Evolutionary conservation across 1,140 invertebrate genomes (phyloP).

Genomic region (Drosophila micromelanica): DNA sequence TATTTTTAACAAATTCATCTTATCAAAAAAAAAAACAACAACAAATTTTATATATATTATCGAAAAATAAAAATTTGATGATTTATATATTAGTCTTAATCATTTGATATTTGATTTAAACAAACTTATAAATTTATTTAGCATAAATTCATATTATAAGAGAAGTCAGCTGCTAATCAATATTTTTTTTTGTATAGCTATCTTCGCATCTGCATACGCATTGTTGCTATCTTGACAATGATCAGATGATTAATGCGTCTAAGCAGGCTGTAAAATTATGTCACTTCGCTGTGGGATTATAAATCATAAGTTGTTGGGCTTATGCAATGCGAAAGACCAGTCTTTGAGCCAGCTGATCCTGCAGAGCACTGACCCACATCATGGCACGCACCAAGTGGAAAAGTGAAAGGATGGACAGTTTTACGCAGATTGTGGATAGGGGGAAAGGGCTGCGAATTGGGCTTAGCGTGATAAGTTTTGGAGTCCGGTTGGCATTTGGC

Average conservation of each 20-base stretch:
- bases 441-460: neutral
- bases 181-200: neutral
- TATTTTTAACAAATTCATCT: too few species aligned
- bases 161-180: neutral
- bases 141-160: too few species aligned
- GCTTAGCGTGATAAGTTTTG: neutral
- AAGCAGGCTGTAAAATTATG: constrained; percentile 25
- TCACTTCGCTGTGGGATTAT: constrained; percentile 21
- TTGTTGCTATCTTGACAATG: constrained; percentile 26
- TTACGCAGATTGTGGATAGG: neutral
- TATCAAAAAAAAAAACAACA: too few species aligned
- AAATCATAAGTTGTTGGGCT: constrained; percentile 21
- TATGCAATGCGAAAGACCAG: constrained; percentile 20
- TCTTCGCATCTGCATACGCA: neutral
- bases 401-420: constrained; percentile 34
- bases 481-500: constrained; percentile 20
- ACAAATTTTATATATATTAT: too few species aligned
- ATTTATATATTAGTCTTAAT: too few species aligned
- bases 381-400: neutral
- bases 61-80: too few species aligned
- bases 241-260: constrained; percentile 34
- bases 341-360: constrained; percentile 22
- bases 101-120: too few species aligned
- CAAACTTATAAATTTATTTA: too few species aligned
- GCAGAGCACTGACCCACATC: constrained; percentile 30